phyloP scores from a whole-genome alignment of 2,797 vertebrate species.

The Galaxias olidus region DNA sequence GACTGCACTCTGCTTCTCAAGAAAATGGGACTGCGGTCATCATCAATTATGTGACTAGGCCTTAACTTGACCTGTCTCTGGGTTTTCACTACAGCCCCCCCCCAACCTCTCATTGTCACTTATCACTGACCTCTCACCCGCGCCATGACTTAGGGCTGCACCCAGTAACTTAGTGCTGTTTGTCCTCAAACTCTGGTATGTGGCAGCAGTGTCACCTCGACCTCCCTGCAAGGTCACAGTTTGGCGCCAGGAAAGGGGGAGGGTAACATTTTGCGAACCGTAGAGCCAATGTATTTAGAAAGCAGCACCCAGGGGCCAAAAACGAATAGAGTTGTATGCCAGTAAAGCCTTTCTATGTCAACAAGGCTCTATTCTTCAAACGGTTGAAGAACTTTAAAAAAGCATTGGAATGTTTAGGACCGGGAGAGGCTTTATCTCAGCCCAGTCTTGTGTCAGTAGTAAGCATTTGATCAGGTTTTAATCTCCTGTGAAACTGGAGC shows the following conservation, averaged over 20 bases:
- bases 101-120: too few species aligned
- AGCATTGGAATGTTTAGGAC: constrained; percentile 31
- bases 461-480: constrained; percentile 1
- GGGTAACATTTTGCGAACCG: not conserved
- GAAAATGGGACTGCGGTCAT: too few species aligned
- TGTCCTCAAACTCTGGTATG: constrained; percentile 37
- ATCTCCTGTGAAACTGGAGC: not conserved
- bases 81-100: too few species aligned
- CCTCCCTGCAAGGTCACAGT: constrained; percentile 23
- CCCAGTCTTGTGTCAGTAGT: constrained; percentile 5
- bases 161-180: constrained; percentile 30
- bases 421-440: constrained; percentile 6
- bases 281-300: not conserved
- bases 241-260: constrained; percentile 3
- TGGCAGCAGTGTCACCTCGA: constrained; percentile 32
- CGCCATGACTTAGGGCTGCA: constrained; percentile 24
- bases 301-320: constrained; percentile 19
- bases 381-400: constrained; percentile 1
- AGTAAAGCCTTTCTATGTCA: constrained; percentile 15
- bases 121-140: constrained; percentile 21
- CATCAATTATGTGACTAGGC: too few species aligned
- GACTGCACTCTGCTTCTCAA: too few species aligned
- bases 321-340: not conserved
- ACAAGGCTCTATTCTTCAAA: not conserved
- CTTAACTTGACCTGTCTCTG: too few species aligned